Percentiles rank a stretch among this genome's conserved stretches.
phyloP scores from a whole-genome alignment of 2,113 vertebrate species.

The Hypocryptadius cinnamomeus region DNA sequence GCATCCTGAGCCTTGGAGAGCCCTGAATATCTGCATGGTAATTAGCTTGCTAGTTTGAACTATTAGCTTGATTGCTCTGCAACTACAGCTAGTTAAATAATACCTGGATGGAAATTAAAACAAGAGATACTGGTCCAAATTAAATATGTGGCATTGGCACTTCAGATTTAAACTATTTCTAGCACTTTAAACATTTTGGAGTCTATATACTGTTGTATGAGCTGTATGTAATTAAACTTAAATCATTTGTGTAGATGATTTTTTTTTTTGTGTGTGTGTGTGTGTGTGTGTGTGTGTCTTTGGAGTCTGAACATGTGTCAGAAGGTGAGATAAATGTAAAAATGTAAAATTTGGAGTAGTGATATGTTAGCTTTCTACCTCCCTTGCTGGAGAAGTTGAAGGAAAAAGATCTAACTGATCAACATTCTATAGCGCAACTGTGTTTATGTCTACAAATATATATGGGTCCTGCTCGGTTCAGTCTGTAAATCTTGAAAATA shows the following conservation, averaged over 20 bases:
- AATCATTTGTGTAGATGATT: accelerated
- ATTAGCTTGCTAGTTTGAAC: not conserved
- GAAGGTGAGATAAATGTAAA: not conserved
- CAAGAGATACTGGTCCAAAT: not conserved
- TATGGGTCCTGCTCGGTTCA: not conserved
- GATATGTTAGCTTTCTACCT: not conserved
- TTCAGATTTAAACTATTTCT: not conserved
- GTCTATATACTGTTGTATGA: not conserved
- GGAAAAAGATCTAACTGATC: not conserved
- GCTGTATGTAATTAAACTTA: not conserved
- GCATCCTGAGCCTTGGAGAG: not conserved
- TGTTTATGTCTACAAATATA: not conserved
- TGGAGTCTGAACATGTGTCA: not conserved
- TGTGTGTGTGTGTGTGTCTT: not conserved
- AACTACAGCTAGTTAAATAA: not conserved
- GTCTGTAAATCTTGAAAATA: not conserved
- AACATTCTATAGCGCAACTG: not conserved
- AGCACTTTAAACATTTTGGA: not conserved
- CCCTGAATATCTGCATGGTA: not conserved
- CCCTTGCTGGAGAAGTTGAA: not conserved
- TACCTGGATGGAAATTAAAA: not conserved
- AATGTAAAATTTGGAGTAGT: not conserved
- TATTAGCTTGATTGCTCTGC: not conserved
- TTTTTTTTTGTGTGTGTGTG: no score
- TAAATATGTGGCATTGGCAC: not conserved